Evolutionary conservation across 2,797 vertebrate genomes (phyloP), one percentile per base, ranked within the genome.

Genomic region (Sebastes diaconus): DNA sequence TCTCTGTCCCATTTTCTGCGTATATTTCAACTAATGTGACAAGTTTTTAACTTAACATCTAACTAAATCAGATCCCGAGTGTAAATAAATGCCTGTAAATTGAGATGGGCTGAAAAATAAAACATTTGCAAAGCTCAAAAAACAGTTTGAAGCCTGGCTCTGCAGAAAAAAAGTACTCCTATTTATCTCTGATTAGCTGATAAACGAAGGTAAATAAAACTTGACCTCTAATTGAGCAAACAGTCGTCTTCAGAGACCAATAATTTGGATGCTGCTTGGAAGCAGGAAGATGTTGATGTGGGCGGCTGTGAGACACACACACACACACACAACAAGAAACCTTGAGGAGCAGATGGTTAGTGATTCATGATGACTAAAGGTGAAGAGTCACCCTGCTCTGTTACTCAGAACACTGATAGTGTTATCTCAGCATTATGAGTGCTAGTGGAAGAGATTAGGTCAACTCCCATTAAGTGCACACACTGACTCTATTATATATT

Each of bases 351-450:
- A 86, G 68, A 84, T 82, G 80, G 75, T 58, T 42, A 0, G 39
- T 90, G 87, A 93, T 74, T 91, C 73, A 93, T 27, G 70, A 68
- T 79, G 70, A 89, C 71, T 66, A 16, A 67, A 81, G 75, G 60
- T 68, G 50, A 87, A 61, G 80, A 77, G 72, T 87, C 80, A 63
- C n/a, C n/a, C 29, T n/a, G 50, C 66, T 84, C 75, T 29, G 50
- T 82, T 72, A 71, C 63, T 85, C 72, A 70, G 20, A 80, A 22
- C 75, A 55, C 59, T 73, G 22, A 3, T 39, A 70, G 63, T 75
- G 54, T 79, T 83, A 60, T 81, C 77, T 66, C 29, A 18, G 66
- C 71, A 69, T 81, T 16, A 22, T 64, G 55, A 29, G 61, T 67
- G 24, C 24, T 61, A 1, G 8, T 18, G 29, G 73, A 39, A 46